Base-by-base conservation (phyloP, 2,888 invertebrate species). In the Drosophila lutescens region DNA sequence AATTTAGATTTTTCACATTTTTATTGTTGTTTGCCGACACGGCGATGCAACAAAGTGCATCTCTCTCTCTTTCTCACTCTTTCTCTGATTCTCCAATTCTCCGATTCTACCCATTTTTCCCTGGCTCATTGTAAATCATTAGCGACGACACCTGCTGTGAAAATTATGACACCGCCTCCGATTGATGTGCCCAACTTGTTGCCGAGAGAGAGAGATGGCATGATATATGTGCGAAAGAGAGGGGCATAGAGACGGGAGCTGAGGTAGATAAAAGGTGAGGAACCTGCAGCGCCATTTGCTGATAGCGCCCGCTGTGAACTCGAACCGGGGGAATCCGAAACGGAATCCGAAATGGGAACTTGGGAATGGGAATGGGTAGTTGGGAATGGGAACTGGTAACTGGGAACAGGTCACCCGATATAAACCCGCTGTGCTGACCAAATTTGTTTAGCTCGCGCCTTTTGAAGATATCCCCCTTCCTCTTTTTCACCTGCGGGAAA, bases 141-240 rank as follows among this genome's bases (percentile, higher is more conserved):
- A 90, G 79, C 82, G 76, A 61, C 80, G 89, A 85, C 91, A 91
- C 90, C 91, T 90, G 90, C 91, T 90, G 90, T 89, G 91, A 90
- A 91, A 91, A 91, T 91, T 89, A 90, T 91, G 91, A 90, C 89
- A 90, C 89, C 89, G 90, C 85, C 88, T 86, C 88, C 86, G 77
- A 83, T 90, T 88, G 90, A 88, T 85, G 89, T 80, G 62, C 68
- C 58, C 76, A 81, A 88, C 89, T 82, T 87, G 84, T 83, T 86
- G 89, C 85, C 81, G 86, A 20, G 8, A 9, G 9, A 15, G 17
- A 82, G 32, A 41, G 47, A 41, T 8, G 57, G 30, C 20, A 30
- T 30, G 20, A 12, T 8, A 13, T 4, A 2, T n/a, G 34, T 20
- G 54, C 5, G 32, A 68, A 23, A 20, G 17, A 40, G 40, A 34